Conservation (phyloP, 2,888 invertebrate genomes). For the Nephrotoma appendiculata region DNA sequence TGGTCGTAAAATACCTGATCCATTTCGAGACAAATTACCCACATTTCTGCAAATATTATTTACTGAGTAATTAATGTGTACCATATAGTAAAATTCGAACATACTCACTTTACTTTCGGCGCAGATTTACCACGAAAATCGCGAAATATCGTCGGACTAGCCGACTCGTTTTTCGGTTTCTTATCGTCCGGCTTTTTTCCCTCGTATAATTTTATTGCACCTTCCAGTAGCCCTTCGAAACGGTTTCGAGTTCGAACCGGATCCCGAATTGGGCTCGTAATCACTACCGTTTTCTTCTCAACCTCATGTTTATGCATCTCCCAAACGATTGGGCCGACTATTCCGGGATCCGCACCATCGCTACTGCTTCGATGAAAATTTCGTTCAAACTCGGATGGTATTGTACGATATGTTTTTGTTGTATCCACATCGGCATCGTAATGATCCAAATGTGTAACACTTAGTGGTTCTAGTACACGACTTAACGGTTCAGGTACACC, state of each 20-base stretch:
- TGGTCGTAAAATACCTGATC: conserved; percentile 20
- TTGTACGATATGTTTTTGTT: conserved; percentile 17
- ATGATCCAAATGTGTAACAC: conserved; percentile 53
- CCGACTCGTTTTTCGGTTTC: conserved; percentile 14
- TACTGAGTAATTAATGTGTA: not conserved
- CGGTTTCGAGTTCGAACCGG: conserved; percentile 29
- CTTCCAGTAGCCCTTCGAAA: conserved; percentile 31
- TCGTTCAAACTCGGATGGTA: conserved; percentile 18
- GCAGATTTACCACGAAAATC: conserved; percentile 32
- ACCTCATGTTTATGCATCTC: conserved; percentile 59
- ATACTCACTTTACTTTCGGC: conserved; percentile 22
- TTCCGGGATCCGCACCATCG: conserved; percentile 65
- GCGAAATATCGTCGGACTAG: conserved; percentile 16
- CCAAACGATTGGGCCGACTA: conserved; percentile 74
- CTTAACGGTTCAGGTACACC: conserved; percentile 64
- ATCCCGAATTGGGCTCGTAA: conserved; percentile 24
- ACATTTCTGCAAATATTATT: not conserved
- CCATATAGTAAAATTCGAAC: not conserved
- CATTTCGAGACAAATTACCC: conserved; percentile 1
- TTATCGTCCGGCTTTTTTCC: conserved; percentile 19
- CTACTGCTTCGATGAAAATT: conserved; percentile 37
- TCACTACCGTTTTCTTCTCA: conserved; percentile 33
- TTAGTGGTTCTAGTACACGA: conserved; percentile 63
- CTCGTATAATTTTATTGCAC: conserved; percentile 30
- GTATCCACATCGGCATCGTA: conserved; percentile 21